These are phyloP conservation scores for Julus scandinavius DNA, from an alignment of 2,888 invertebrate species.

Conservation along the genomic window DNA sequence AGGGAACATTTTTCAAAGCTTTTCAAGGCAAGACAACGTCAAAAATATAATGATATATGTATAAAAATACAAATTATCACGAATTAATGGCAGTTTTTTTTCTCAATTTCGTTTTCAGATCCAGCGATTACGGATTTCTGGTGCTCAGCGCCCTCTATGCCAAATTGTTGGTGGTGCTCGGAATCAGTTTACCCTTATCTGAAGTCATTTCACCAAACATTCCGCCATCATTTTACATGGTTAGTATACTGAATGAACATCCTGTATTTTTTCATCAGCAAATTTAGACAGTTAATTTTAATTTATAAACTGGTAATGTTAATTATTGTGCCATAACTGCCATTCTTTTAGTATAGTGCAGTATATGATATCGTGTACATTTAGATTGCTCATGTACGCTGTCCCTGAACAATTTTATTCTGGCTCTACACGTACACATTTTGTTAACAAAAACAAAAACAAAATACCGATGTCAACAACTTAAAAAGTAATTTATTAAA, in stretches of 20 bases:
- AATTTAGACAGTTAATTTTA: background rate
- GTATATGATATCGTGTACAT: no score
- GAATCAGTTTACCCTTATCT: constrained; percentile 94
- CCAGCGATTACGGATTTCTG: constrained; percentile 68
- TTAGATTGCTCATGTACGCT: background rate
- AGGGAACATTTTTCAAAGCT: no score
- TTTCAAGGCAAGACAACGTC: background rate
- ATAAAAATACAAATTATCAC: no score
- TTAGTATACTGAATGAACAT: constrained; percentile 64
- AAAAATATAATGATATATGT: background rate
- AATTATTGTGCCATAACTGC: no score
- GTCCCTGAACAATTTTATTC: background rate
- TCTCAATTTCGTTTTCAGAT: constrained; percentile 8
- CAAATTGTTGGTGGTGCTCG: constrained; percentile 92
- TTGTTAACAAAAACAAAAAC: no score
- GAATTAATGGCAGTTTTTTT: background rate
- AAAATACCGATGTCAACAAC: no score
- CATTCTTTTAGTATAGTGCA: no score
- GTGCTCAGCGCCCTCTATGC: constrained; percentile 93
- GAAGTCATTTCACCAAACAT: constrained; percentile 95
- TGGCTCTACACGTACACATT: no score
- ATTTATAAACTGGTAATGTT: no score
- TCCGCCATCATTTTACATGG: constrained; percentile 93
- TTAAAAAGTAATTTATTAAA: no score
- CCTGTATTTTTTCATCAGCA: background rate